Evolutionary conservation across 1,140 invertebrate genomes (phyloP), one percentile per base, ranked within the genome.

Genomic region (Neodiprion fabricii): DNA sequence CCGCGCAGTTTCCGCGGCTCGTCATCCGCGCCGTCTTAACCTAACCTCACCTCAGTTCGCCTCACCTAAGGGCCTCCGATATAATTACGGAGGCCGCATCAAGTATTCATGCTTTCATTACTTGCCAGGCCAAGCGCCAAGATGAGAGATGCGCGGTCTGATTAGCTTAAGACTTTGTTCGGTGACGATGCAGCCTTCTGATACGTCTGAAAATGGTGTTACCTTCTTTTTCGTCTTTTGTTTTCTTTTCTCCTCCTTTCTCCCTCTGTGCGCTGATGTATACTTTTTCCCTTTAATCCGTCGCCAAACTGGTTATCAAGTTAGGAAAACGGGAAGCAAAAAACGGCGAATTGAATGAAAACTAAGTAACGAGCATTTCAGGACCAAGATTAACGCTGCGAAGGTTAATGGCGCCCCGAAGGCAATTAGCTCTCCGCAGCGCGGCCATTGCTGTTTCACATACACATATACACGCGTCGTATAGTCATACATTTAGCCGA

Each of bases 61-160:
- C 61, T 40, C 53, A 67, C 72, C 23, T 66, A 65, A 75, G 70
- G 49, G 28, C 73, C 75, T 72, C 77, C 79, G 75, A 80, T 77
- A 77, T 84, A 85, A 85, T 85, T 85, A 85, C 80, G 79, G 72
- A 75, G 53, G 73, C 75, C 76, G 76, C 77, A 78, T 83, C 79
- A 77, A 81, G 78, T 81, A 81, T 81, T 81, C 79, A 81, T 81
- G 79, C 78, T 81, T 81, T 81, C 80, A 81, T 81, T 81, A 81
- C 74, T 73, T 17, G 70, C 66, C 53, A 71, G 72, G 53, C 72
- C 53, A 71, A 67, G 73, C 72, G 67, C 69, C 48, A 50, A 50
- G 14, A 61, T 61, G 78, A 53, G 77, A 76, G 74, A 40, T 68
- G 53, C 50, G 72, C 74, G 79, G 76, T 70, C 77, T 78, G 77